Percentiles rank a stretch among this genome's conserved stretches.
Conservation (phyloP, 2,113 vertebrate species). For the Datnioides undecimradiatus region DNA sequence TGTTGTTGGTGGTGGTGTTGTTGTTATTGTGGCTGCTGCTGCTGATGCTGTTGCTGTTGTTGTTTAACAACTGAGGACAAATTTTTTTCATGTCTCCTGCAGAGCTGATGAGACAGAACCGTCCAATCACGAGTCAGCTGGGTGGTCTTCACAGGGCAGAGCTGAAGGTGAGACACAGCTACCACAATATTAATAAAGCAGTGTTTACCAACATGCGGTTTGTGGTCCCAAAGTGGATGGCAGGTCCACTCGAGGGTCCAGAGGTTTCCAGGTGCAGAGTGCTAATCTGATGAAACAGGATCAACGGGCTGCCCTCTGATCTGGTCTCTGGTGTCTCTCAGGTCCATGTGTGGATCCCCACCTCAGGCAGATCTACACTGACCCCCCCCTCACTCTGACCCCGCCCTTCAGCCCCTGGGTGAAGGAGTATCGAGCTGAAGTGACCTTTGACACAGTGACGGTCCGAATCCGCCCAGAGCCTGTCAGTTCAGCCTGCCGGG, state of each 20-base stretch:
- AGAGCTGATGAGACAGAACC: conserved; percentile 4
- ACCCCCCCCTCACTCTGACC: conserved; percentile 87
- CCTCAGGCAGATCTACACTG: conserved; percentile 90
- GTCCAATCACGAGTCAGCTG: conserved; percentile 34
- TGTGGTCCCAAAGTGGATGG: no score
- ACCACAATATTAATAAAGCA: no score
- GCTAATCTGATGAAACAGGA: no score
- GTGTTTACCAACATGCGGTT: no score
- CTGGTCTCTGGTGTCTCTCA: conserved; percentile 46
- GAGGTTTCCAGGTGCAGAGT: no score
- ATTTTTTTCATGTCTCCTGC: neutral
- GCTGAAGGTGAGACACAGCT: conserved; percentile 44
- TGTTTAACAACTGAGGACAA: neutral
- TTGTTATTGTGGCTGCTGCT: no score
- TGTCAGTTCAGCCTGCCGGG: conserved; percentile 82
- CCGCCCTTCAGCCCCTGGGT: conserved; percentile 90
- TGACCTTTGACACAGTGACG: conserved; percentile 91
- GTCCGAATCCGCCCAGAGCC: conserved; percentile 88
- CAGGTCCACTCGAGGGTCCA: no score
- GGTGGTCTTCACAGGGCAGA: neutral
- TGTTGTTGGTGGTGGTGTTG: no score
- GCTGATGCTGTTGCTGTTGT: no score
- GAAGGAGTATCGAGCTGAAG: conserved; percentile 91
- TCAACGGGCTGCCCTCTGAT: no score
- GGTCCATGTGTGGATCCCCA: conserved; percentile 86